A percentile compares a stretch with the other conserved stretches of the same genome.
Evolutionary conservation across 2,113 vertebrate genomes (phyloP).

Genomic region (Prunella himalayana): DNA sequence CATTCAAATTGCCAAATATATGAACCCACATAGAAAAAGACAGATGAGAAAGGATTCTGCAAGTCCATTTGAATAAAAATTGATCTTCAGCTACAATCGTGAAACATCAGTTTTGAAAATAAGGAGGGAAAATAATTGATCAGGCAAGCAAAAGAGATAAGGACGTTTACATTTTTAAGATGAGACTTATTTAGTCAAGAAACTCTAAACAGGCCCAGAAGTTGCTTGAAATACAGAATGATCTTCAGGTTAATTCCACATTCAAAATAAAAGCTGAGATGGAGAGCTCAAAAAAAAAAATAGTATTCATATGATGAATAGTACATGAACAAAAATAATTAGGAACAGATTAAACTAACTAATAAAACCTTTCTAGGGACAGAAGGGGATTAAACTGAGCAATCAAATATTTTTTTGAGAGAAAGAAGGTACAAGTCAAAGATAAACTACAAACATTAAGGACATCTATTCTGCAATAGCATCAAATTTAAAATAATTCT

Average conservation of each 20-base stretch:
- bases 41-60: neutral
- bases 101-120: neutral
- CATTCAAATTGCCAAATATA: neutral
- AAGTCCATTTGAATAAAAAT: neutral
- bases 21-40: neutral
- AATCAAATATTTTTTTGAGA: neutral
- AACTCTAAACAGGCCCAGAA: neutral
- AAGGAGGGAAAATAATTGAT: neutral
- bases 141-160: neutral
- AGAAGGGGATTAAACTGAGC: neutral
- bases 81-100: neutral
- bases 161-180: neutral
- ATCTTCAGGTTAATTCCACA: neutral
- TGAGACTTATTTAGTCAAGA: neutral
- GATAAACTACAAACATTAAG: neutral
- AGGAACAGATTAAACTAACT: neutral
- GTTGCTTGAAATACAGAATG: neutral
- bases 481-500: neutral
- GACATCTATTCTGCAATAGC: neutral
- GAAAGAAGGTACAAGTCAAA: neutral
- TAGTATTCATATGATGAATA: neutral
- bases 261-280: constrained; percentile 1
- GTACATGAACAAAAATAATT: neutral
- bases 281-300: neutral
- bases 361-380: neutral